Percentiles rank a stretch among this genome's conserved stretches.
Conservation (phyloP, 2,888 invertebrate genomes). For the Syritta pipiens region DNA sequence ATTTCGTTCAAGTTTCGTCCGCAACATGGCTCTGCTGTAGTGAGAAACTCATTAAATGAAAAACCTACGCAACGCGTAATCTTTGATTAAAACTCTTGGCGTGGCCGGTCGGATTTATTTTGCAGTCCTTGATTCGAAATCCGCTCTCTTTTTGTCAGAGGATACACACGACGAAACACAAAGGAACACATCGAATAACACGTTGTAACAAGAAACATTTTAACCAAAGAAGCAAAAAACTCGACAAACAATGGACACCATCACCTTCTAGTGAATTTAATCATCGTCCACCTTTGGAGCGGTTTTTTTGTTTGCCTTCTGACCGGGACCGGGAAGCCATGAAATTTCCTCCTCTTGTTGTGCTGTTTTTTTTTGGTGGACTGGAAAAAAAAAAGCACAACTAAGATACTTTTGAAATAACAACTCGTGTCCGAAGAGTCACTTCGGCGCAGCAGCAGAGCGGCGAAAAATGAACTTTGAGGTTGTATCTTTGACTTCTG, state of each 20-base stretch:
- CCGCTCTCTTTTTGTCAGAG: not conserved
- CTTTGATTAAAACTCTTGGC: not conserved
- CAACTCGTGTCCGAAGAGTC: too few relatives aligned
- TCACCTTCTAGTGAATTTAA: slow-evolving; percentile 24
- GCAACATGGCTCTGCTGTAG: not conserved
- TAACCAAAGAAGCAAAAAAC: not conserved
- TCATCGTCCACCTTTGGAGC: not conserved
- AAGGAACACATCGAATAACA: not conserved
- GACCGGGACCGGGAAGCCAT: slow-evolving; percentile 30
- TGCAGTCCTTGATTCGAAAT: slow-evolving; percentile 14
- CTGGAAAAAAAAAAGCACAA: too few relatives aligned
- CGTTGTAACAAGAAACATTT: slow-evolving; percentile 7
- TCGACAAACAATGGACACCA: slow-evolving; percentile 14
- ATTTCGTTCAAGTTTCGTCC: slow-evolving; percentile 15
- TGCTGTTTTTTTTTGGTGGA: too few relatives aligned
- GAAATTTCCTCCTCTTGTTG: slow-evolving; percentile 41
- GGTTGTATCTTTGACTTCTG: too few relatives aligned
- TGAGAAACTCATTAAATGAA: slow-evolving; percentile 29
- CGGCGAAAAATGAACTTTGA: too few relatives aligned
- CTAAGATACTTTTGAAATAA: too few relatives aligned
- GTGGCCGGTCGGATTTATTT: slow-evolving; percentile 4
- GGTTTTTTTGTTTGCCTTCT: not conserved
- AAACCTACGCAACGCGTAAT: slow-evolving; percentile 40
- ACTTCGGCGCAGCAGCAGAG: too few relatives aligned
- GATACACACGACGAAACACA: not conserved